These are phyloP conservation scores for Vidua macroura DNA, from an alignment of 2,113 vertebrate genomes.

Conservation along the genomic window DNA sequence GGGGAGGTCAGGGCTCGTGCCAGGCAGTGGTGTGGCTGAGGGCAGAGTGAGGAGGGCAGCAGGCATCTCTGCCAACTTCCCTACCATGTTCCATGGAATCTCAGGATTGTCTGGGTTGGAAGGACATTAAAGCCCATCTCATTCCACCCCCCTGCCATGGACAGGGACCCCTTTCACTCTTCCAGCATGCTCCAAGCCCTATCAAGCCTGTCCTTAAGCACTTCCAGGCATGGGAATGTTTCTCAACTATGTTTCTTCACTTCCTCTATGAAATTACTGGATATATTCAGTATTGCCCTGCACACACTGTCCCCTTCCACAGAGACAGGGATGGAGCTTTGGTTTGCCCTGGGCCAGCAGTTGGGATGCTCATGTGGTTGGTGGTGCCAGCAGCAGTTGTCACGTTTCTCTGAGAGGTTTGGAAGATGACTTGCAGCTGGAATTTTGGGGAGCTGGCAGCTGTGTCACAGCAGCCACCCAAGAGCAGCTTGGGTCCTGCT, in stretches of 20 bases:
- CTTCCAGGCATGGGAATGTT: not conserved
- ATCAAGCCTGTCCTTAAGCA: not conserved
- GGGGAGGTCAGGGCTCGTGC: not conserved
- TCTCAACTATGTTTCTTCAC: not conserved
- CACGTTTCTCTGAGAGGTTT: not conserved
- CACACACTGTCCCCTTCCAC: accelerated
- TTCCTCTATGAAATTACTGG: not conserved
- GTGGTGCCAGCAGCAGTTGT: not conserved
- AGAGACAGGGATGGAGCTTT: not conserved
- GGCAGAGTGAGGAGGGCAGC: not conserved
- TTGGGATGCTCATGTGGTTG: not conserved
- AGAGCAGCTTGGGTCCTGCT: not conserved
- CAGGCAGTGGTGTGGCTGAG: not conserved
- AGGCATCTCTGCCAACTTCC: not conserved
- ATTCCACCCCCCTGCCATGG: not conserved
- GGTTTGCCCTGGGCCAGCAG: not conserved
- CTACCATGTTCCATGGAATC: not conserved
- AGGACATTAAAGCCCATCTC: not conserved
- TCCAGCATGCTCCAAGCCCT: not conserved
- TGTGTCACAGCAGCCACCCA: not conserved
- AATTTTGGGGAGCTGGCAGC: not conserved
- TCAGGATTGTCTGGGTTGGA: not conserved
- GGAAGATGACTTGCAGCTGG: not conserved
- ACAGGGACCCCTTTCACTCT: not conserved
- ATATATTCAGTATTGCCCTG: not conserved